Percentiles rank a stretch among this genome's conserved stretches.
Conservation (phyloP, 2,797 vertebrate genomes). For the Urophycis tenuis region DNA sequence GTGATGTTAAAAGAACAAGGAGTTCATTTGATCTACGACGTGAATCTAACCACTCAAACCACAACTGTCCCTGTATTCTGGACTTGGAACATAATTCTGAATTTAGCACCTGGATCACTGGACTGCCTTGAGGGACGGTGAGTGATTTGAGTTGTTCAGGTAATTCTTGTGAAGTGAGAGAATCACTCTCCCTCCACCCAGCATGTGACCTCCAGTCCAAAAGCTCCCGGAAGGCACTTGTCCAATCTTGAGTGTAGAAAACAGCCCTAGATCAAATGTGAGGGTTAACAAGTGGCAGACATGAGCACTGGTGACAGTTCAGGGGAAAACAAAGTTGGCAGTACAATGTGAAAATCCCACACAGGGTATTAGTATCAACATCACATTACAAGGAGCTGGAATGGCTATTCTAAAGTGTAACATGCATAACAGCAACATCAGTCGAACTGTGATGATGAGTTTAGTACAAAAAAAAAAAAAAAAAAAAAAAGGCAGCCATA, state of each 20-base stretch:
- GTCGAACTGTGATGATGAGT: constrained; percentile 17
- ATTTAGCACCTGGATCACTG: background rate
- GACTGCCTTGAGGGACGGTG: background rate
- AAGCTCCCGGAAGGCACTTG: constrained; percentile 29
- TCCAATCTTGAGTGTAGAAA: constrained; percentile 38
- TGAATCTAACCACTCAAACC: background rate
- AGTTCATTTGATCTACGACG: background rate
- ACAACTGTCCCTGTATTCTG: background rate
- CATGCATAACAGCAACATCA: constrained; percentile 55
- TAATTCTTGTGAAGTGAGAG: background rate
- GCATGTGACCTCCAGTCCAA: background rate
- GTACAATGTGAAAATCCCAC: constrained; percentile 52
- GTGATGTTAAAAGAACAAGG: background rate
- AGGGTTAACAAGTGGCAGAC: constrained; percentile 5
- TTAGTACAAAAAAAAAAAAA: background rate
- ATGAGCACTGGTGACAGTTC: constrained; percentile 43
- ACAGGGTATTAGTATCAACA: constrained; percentile 39
- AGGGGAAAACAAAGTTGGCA: constrained; percentile 33
- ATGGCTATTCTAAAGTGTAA: constrained; percentile 61
- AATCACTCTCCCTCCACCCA: background rate
- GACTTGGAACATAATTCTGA: background rate
- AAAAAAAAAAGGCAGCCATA: background rate
- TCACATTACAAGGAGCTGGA: constrained; percentile 49
- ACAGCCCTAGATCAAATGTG: constrained; percentile 24
- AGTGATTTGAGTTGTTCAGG: background rate